A percentile compares a stretch with the other conserved stretches of the same genome.
phyloP scores from a whole-genome alignment of 2,797 vertebrate species.

The Babyrousa celebensis region DNA sequence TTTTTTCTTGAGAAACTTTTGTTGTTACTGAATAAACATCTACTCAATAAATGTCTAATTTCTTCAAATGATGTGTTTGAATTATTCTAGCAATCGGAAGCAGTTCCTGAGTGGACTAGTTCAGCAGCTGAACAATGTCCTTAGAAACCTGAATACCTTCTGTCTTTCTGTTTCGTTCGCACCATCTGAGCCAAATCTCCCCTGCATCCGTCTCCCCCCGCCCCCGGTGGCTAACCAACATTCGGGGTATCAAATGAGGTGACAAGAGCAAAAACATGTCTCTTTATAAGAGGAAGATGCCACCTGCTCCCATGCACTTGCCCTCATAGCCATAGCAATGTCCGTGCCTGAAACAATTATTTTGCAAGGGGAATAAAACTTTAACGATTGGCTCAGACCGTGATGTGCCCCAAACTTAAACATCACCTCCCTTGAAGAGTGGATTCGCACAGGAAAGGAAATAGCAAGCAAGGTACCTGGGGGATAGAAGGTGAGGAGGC shows the following conservation, averaged over 20 bases:
- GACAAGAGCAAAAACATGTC: neutral
- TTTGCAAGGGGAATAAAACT: neutral
- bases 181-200: neutral
- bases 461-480: no score
- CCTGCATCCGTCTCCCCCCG: no score
- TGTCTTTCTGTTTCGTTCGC: neutral
- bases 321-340: neutral
- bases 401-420: neutral
- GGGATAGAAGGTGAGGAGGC: neutral
- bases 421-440: neutral
- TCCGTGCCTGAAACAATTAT: neutral
- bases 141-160: neutral
- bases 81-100: constrained; percentile 61
- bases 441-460: neutral
- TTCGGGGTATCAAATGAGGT: neutral
- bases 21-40: constrained; percentile 79
- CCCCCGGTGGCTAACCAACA: neutral
- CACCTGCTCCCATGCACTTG: neutral
- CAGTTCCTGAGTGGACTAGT: neutral
- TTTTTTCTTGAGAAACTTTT: constrained; percentile 76
- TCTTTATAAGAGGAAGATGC: neutral
- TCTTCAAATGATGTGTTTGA: constrained; percentile 53
- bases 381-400: neutral
- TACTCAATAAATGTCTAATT: constrained; percentile 80
- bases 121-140: neutral